Conservation (phyloP, 1,140 invertebrate genomes). For the Drosophila parabipectinata region DNA sequence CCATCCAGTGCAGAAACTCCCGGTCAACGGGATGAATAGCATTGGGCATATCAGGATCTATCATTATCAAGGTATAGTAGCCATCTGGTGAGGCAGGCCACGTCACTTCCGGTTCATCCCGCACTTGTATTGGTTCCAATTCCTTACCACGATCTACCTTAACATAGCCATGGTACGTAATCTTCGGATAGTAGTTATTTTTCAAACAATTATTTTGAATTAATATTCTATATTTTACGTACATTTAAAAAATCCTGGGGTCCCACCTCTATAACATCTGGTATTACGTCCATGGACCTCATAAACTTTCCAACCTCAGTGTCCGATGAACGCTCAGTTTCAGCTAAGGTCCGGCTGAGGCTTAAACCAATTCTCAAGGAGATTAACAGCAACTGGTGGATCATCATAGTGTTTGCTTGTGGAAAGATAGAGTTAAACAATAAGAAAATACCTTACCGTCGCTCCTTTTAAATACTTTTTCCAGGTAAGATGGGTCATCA, state of each 20-base stretch:
- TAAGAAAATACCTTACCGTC: background rate
- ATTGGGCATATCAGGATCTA: conserved; percentile 87
- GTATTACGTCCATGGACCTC: conserved; percentile 65
- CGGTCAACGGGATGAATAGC: conserved; percentile 89
- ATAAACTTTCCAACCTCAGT: conserved; percentile 67
- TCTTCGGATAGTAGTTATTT: conserved; percentile 29
- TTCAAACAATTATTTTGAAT: background rate
- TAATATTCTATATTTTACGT: conserved; percentile 1
- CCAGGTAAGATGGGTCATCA: background rate
- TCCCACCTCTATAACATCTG: conserved; percentile 73
- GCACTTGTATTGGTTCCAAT: conserved; percentile 88
- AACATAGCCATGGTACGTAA: conserved; percentile 85
- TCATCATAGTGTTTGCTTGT: conserved; percentile 13
- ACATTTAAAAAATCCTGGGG: conserved; percentile 79
- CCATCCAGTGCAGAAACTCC: conserved; percentile 96
- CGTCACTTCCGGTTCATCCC: conserved; percentile 87
- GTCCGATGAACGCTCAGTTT: conserved; percentile 21
- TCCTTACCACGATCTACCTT: conserved; percentile 87
- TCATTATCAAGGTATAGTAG: conserved; percentile 91
- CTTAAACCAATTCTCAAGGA: background rate
- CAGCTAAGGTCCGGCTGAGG: background rate
- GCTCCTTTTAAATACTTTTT: conserved; percentile 27
- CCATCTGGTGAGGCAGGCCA: conserved; percentile 86
- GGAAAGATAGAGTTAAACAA: background rate
- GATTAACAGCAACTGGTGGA: conserved; percentile 7